phyloP scores from a whole-genome alignment of 2,113 vertebrate genomes.

The Alligator mississippiensis region DNA sequence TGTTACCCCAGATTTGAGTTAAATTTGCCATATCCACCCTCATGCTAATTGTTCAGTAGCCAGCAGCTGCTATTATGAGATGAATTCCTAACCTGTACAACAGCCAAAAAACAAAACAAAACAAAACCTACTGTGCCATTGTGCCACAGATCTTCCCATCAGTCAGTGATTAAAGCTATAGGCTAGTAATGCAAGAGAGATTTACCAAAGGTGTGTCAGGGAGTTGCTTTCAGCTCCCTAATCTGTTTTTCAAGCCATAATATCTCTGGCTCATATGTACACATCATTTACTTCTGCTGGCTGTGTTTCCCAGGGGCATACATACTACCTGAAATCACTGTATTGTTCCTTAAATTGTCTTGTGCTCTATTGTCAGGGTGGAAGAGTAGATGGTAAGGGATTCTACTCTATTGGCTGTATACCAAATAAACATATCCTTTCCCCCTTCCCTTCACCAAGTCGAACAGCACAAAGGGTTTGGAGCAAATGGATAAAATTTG shows the following conservation, averaged over 20 bases:
- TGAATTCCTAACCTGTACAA: neutral
- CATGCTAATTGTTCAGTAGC: neutral
- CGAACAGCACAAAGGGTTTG: no score
- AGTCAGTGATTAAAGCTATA: neutral
- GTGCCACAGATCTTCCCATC: neutral
- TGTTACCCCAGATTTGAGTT: neutral
- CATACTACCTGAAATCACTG: neutral
- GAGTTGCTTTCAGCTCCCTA: neutral
- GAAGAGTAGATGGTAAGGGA: neutral
- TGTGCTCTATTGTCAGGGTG: neutral
- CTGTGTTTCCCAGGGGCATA: neutral
- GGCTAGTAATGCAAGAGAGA: neutral
- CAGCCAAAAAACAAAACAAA: neutral
- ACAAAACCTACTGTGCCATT: neutral
- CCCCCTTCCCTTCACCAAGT: no score
- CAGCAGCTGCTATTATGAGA: neutral
- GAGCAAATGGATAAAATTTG: neutral
- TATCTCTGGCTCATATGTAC: neutral
- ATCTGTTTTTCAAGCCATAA: neutral
- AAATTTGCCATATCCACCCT: neutral
- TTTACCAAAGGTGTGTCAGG: neutral
- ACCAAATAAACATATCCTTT: neutral
- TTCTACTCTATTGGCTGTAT: neutral
- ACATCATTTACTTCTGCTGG: neutral
- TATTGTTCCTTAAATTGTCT: neutral